Evolutionary conservation across 92 coral and sea anemone species (phyloP).

Genomic region (Bergia sp.): DNA sequence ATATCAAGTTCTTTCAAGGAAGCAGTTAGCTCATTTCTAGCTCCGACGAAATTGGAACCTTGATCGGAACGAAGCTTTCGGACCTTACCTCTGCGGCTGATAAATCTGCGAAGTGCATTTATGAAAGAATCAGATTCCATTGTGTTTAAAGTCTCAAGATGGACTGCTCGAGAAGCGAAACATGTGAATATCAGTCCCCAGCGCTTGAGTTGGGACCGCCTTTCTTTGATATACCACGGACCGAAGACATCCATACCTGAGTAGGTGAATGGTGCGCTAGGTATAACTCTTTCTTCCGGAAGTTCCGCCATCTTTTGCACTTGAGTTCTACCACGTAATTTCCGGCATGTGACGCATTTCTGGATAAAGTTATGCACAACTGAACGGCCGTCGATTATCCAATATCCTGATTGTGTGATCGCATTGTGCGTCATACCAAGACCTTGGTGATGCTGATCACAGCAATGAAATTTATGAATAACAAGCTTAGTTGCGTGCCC

Average conservation of each 20-base stretch:
- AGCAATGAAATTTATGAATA: constrained; percentile 50
- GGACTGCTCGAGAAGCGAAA: constrained; percentile 45
- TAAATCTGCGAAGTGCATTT: constrained; percentile 34
- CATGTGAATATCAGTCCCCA: constrained; percentile 44
- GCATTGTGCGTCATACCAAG: constrained; percentile 51
- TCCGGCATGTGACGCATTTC: constrained; percentile 58
- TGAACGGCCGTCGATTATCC: constrained; percentile 55
- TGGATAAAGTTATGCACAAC: constrained; percentile 41
- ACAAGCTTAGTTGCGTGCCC: constrained; percentile 52
- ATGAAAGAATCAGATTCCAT: constrained; percentile 7
- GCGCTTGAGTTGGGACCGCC: constrained; percentile 36
- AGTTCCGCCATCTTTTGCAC: constrained; percentile 56
- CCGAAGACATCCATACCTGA: constrained; percentile 55
- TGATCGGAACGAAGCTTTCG: constrained; percentile 32
- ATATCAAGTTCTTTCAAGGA: constrained; percentile 38
- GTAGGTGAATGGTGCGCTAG: constrained; percentile 56
- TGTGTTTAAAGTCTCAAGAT: constrained; percentile 45
- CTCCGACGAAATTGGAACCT: constrained; percentile 46
- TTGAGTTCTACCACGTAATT: constrained; percentile 47
- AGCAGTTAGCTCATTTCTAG: constrained; percentile 30
- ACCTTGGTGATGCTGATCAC: constrained; percentile 54
- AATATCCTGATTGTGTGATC: constrained; percentile 50
- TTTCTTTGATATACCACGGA: constrained; percentile 56
- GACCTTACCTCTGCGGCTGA: constrained; percentile 37
- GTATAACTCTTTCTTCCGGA: constrained; percentile 52